Percentiles rank a stretch among this genome's conserved stretches.
phyloP scores from a whole-genome alignment of 2,113 vertebrate species.

The Anguilla rostrata region DNA sequence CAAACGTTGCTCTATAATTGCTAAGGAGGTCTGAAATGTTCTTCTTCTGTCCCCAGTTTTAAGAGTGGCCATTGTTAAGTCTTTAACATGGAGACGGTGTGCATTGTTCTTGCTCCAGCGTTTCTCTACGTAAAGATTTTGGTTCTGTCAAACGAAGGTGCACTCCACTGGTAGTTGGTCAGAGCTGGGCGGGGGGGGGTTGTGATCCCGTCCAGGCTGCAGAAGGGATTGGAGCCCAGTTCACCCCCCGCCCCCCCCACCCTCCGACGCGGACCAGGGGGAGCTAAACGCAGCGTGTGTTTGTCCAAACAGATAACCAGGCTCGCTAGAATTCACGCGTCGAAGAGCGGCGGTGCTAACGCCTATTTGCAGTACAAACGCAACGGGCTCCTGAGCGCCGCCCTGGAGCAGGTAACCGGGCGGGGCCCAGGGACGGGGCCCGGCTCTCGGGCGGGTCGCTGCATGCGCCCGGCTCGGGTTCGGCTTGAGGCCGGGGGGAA shows the following conservation, averaged over 20 bases:
- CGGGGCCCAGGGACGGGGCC: neutral
- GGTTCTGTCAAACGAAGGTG: neutral
- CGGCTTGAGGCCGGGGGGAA: neutral
- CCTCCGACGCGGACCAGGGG: neutral
- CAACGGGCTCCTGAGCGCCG: conserved; percentile 86
- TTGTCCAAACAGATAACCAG: conserved; percentile 89
- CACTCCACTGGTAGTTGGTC: neutral
- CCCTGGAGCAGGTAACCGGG: conserved; percentile 85
- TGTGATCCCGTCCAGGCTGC: neutral
- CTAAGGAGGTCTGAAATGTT: too few species aligned
- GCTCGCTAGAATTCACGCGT: conserved; percentile 88
- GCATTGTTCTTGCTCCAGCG: too few species aligned
- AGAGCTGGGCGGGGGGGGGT: neutral
- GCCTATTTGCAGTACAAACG: conserved; percentile 97
- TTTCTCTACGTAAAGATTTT: neutral
- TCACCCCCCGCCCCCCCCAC: too few species aligned
- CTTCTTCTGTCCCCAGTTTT: too few species aligned
- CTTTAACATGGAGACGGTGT: too few species aligned
- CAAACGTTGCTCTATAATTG: neutral
- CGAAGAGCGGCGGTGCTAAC: conserved; percentile 89
- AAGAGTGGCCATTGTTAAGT: too few species aligned
- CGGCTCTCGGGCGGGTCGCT: conserved; percentile 3
- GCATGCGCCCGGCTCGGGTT: conserved; percentile 22
- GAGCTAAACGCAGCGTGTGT: conserved; percentile 72
- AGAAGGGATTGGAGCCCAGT: neutral